These are phyloP conservation scores for Zaprionus kolodkinae DNA, from an alignment of 1,140 invertebrate species.

Conservation along the genomic window DNA sequence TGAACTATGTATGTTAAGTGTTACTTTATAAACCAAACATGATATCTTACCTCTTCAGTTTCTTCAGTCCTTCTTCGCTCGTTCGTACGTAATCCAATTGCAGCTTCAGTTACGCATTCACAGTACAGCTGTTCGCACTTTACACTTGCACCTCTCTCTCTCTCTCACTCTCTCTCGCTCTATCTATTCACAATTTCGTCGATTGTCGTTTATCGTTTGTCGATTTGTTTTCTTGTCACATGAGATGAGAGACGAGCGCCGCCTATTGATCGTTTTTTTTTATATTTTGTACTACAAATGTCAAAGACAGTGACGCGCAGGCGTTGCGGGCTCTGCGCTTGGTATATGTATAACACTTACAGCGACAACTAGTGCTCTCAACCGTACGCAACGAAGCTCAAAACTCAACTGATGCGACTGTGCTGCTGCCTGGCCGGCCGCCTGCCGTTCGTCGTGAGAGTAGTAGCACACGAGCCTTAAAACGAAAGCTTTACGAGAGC, in stretches of 20 bases:
- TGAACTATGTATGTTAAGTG: too few relatives aligned
- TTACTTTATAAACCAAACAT: background rate
- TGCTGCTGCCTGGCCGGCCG: background rate
- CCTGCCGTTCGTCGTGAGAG: background rate
- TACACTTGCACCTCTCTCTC: slow-evolving; percentile 19
- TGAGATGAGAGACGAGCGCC: background rate
- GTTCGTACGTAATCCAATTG: slow-evolving; percentile 47
- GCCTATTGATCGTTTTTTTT: background rate
- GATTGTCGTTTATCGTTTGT: slow-evolving; percentile 1
- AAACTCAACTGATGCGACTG: slow-evolving; percentile 64
- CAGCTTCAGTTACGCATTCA: background rate
- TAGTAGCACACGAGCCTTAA: background rate
- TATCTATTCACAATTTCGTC: background rate
- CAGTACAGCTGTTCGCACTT: slow-evolving; percentile 24
- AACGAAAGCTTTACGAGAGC: background rate
- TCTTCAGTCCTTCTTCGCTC: background rate
- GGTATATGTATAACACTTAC: background rate
- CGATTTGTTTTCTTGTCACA: slow-evolving; percentile 24
- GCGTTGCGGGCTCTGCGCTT: slow-evolving; percentile 55
- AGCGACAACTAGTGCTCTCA: slow-evolving; percentile 23
- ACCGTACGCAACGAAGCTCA: slow-evolving; percentile 75
- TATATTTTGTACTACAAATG: background rate
- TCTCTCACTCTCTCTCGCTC: background rate
- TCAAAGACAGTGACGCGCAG: slow-evolving; percentile 48
- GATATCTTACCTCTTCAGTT: slow-evolving; percentile 6